These are phyloP conservation scores for Emesis furor DNA, from an alignment of 2,888 invertebrate species.

Conservation along the genomic window DNA sequence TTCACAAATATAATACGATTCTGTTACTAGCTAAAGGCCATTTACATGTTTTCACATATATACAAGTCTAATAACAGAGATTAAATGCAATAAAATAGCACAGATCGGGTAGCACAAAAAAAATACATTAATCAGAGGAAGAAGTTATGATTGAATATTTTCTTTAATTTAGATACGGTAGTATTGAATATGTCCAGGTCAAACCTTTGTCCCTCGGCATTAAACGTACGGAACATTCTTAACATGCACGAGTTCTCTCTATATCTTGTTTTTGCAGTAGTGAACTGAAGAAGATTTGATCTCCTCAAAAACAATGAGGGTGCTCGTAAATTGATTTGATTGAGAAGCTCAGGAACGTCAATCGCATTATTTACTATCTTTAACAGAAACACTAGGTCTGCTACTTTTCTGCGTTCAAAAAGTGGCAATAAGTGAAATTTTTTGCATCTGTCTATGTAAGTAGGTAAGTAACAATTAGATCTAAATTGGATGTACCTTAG, in stretches of 20 bases:
- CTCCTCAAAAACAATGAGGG: not conserved
- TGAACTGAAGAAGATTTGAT: not conserved
- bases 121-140: not conserved
- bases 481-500: not conserved
- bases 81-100: not conserved
- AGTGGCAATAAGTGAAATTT: constrained; percentile 34
- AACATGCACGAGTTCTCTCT: not conserved
- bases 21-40: not conserved
- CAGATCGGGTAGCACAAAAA: not conserved
- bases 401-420: not conserved
- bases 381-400: constrained; percentile 2
- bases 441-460: constrained; percentile 9
- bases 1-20: no score
- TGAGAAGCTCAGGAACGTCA: constrained; percentile 31
- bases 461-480: constrained; percentile 16
- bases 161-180: not conserved
- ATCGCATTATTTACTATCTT: constrained; percentile 22
- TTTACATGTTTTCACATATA: not conserved
- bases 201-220: not conserved
- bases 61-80: not conserved
- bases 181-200: not conserved
- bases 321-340: not conserved
- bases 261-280: not conserved
- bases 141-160: not conserved
- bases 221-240: not conserved